These are phyloP conservation scores for Nymphalis polychloros DNA, from an alignment of 2,888 invertebrate genomes.

Conservation along the genomic window DNA sequence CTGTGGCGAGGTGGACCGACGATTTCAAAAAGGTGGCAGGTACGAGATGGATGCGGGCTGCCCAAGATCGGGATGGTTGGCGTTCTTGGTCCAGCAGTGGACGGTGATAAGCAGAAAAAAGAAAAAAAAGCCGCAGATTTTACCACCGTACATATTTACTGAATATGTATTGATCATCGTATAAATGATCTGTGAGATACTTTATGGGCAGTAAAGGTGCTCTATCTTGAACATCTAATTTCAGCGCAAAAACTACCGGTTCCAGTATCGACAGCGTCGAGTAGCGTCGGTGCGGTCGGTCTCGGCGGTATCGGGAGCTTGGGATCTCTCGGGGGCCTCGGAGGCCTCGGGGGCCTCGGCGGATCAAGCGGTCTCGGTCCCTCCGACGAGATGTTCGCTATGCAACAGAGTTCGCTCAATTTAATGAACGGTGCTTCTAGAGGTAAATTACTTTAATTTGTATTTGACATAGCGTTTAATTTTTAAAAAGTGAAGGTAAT, in stretches of 20 bases:
- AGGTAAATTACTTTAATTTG: conserved; percentile 44
- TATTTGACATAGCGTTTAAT: neutral
- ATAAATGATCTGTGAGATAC: too few species aligned
- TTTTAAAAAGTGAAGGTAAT: too few species aligned
- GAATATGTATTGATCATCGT: too few species aligned
- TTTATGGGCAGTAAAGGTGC: too few species aligned
- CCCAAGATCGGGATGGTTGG: too few species aligned
- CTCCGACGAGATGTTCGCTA: conserved; percentile 56
- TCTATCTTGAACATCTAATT: neutral
- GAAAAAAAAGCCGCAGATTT: too few species aligned
- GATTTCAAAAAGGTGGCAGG: too few species aligned
- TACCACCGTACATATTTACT: too few species aligned
- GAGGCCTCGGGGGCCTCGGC: conserved; percentile 12
- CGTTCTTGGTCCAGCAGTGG: too few species aligned
- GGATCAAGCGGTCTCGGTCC: conserved; percentile 23
- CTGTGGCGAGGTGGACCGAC: too few species aligned
- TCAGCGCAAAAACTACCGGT: conserved; percentile 44
- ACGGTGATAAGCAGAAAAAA: too few species aligned
- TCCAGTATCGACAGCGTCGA: conserved; percentile 19
- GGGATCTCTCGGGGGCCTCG: conserved; percentile 39
- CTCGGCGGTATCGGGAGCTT: conserved; percentile 33
- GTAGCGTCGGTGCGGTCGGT: conserved; percentile 40
- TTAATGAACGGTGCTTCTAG: conserved; percentile 62
- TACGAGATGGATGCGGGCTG: too few species aligned
- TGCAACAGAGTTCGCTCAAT: conserved; percentile 64